Conservation (phyloP, 30 jellyfish, hydroid and myxozoan species). For the Catostylus mosaicus region DNA sequence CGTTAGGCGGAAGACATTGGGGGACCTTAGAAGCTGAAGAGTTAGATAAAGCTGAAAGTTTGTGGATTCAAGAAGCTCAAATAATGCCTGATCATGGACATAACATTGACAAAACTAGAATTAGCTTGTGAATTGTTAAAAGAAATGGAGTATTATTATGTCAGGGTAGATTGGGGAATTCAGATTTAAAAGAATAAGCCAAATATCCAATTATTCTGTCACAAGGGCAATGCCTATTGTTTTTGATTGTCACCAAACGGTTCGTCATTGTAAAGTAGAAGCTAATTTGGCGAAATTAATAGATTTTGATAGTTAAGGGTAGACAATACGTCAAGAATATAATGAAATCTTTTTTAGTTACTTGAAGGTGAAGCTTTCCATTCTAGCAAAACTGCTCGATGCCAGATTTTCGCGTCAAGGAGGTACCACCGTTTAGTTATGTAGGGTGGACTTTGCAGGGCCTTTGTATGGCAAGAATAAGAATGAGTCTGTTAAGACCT, state of each 20-base stretch:
- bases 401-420: slow-evolving; percentile 27
- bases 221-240: slow-evolving; percentile 16
- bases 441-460: slow-evolving; percentile 35
- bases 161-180: slow-evolving; percentile 48
- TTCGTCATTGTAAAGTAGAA: slow-evolving; percentile 16
- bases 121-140: slow-evolving; percentile 4
- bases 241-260: slow-evolving; percentile 1
- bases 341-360: not conserved
- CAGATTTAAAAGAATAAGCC: slow-evolving; percentile 10
- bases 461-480: slow-evolving; percentile 17
- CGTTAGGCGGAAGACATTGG: not conserved
- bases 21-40: slow-evolving; percentile 25
- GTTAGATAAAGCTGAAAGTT: slow-evolving; percentile 8
- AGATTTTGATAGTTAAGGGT: slow-evolving; percentile 37
- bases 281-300: slow-evolving; percentile 47
- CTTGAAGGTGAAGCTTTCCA: slow-evolving; percentile 42
- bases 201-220: slow-evolving; percentile 43
- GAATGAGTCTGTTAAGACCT: slow-evolving; percentile 7
- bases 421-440: slow-evolving; percentile 31
- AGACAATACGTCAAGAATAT: slow-evolving; percentile 57
- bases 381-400: slow-evolving; percentile 12
- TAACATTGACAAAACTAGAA: not conserved
- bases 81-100: not conserved
- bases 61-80: slow-evolving; percentile 46
- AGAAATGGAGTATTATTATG: slow-evolving; percentile 21